Evolutionary conservation across 1,140 invertebrate species (phyloP), one percentile per base, ranked within the genome.

Genomic region (Drosophila triauraria): DNA sequence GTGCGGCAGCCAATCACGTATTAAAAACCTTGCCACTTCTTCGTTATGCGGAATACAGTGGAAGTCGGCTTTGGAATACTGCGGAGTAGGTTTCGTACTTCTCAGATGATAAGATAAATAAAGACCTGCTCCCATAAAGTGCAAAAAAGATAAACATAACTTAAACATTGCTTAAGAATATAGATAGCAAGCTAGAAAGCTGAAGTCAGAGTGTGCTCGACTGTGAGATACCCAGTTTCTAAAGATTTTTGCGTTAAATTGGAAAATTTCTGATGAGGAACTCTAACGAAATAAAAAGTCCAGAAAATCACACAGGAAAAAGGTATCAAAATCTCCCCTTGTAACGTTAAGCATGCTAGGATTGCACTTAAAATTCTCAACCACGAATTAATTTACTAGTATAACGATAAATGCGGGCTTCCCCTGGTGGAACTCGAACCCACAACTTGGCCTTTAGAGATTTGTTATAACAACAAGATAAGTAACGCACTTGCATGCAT

Each of bases 1-100:
- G 74, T 44, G 53, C 35, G 42, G 4, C 46, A 42, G 56, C 35
- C 48, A 54, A 57, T 59, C 51, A 30, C 54, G 54, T 43, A 72
- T 51, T 72, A 68, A 72, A 72, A 72, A 53, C 60, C 57, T 35
- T 65, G 42, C 57, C 57, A 63, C 60, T 65, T 65, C 64, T 50
- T 51, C 44, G 35, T 38, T 42, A 27, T 46, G 67, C 42, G 38
- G 58, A 77, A 59, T 56, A 69, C 67, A 67, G 69, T 42, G 43
- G 17, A 32, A 7, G 23, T 12, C 25, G 12, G 27, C 38, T 58
- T 15, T 27, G 13, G 2, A 23, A 4, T 9, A 59, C 38, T 12
- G 15, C 54, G 9, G 20, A 10, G 20, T 25, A 23, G 20, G 27
- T 30, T n/a, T 23, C 20, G 0, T 35, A 20, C 51, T 23, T n/a